These are phyloP conservation scores for Apis mellifera DNA, from an alignment of 1,140 invertebrate species.

Conservation along the genomic window DNA sequence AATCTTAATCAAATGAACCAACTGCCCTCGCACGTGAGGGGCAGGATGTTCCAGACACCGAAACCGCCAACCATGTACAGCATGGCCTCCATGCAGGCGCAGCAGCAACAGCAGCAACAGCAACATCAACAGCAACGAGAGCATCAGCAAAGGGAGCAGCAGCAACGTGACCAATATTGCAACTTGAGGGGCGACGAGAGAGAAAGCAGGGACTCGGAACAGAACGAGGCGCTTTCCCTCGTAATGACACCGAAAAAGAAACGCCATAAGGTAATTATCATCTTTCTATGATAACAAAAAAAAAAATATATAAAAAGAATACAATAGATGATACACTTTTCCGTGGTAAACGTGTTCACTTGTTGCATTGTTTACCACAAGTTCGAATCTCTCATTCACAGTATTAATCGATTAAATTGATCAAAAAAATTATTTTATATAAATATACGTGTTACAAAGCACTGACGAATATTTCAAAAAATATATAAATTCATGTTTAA, in stretches of 20 bases:
- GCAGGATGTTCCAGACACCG: conserved; percentile 90
- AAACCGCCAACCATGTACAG: conserved; percentile 85
- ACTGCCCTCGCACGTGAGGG: conserved; percentile 85
- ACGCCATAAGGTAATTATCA: conserved; percentile 89
- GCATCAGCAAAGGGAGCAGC: conserved; percentile 76
- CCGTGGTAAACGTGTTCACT: neutral
- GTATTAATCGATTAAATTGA: neutral
- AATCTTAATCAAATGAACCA: conserved; percentile 85
- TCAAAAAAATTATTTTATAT: neutral
- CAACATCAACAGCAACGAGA: conserved; percentile 81
- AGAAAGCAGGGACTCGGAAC: conserved; percentile 88
- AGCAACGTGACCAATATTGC: conserved; percentile 87
- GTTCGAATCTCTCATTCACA: neutral
- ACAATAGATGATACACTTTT: neutral
- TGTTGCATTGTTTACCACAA: neutral
- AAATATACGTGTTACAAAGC: neutral
- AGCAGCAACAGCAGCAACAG: conserved; percentile 83
- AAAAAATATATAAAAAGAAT: no score
- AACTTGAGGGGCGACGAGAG: conserved; percentile 82
- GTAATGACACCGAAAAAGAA: conserved; percentile 98
- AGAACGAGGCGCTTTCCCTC: conserved; percentile 96
- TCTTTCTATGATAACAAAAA: neutral
- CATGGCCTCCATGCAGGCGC: conserved; percentile 83
- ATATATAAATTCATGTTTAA: no score
- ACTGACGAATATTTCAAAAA: neutral